phyloP scores from a whole-genome alignment of 37 sponge, comb jelly and placozoan genomes.

The Amphimedon queenslandica region DNA sequence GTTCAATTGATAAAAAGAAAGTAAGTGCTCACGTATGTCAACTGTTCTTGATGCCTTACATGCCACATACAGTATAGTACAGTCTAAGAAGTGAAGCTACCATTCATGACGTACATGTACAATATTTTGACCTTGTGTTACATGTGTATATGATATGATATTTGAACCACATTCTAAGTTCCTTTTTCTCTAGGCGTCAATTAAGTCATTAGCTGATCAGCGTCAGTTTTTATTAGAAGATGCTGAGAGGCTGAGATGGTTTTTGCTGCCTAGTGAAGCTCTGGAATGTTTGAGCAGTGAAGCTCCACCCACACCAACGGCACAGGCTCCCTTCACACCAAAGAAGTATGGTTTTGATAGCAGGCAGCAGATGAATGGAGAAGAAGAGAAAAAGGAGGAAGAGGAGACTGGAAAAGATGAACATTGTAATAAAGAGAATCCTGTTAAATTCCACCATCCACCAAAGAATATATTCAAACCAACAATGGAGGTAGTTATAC shows the following conservation, averaged over 20 bases:
- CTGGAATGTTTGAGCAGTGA: slow-evolving; percentile 12
- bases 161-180: too few species aligned
- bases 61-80: too few species aligned
- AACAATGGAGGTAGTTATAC: slow-evolving; percentile 48
- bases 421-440: too few species aligned
- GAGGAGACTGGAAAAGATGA: not conserved
- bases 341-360: slow-evolving; percentile 1
- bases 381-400: not conserved
- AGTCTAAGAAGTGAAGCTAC: too few species aligned
- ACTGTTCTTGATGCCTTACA: too few species aligned
- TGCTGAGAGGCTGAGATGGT: slow-evolving; percentile 76
- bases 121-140: too few species aligned
- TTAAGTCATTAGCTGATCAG: slow-evolving; percentile 13
- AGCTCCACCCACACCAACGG: slow-evolving; percentile 3
- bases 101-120: too few species aligned
- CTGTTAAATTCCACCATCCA: slow-evolving; percentile 59
- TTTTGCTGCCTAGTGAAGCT: slow-evolving; percentile 75
- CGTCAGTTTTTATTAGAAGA: slow-evolving; percentile 42
- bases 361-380: not conserved
- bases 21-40: too few species aligned
- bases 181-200: too few species aligned
- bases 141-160: too few species aligned
- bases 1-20: too few species aligned
- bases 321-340: slow-evolving; percentile 56
- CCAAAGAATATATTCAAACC: slow-evolving; percentile 78